Evolutionary conservation across 30 jellyfish, hydroid and myxozoan genomes (phyloP).

Genomic region (Hydra vulgaris): DNA sequence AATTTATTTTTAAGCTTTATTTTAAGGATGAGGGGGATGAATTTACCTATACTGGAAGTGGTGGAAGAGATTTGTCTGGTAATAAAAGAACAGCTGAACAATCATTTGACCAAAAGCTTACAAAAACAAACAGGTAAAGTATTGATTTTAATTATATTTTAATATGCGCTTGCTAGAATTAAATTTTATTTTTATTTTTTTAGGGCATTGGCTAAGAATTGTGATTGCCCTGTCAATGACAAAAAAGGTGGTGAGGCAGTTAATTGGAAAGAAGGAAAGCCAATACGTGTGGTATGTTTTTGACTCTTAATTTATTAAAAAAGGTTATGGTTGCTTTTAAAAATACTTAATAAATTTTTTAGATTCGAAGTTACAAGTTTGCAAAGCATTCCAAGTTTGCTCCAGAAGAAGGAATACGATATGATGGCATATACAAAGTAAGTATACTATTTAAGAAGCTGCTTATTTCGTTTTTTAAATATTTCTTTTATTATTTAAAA

Average conservation of each 20-base stretch:
- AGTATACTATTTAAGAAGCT: no score
- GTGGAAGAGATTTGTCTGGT: conserved; percentile 94
- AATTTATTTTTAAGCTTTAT: no score
- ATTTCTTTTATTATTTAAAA: not conserved
- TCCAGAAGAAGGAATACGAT: conserved; percentile 91
- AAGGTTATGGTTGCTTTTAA: not conserved
- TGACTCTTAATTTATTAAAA: not conserved
- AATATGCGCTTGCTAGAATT: no score
- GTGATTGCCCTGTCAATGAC: conserved; percentile 66
- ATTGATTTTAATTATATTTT: not conserved
- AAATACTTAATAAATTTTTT: not conserved
- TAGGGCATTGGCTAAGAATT: conserved; percentile 92
- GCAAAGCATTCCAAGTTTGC: conserved; percentile 83
- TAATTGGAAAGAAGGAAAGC: conserved; percentile 78
- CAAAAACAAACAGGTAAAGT: conserved; percentile 72
- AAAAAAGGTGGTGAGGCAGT: conserved; percentile 75
- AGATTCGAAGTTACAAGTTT: conserved; percentile 85
- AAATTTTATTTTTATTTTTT: no score
- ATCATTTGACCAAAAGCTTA: conserved; percentile 78
- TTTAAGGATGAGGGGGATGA: conserved; percentile 81
- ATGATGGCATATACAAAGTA: conserved; percentile 92
- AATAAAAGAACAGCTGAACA: conserved; percentile 93
- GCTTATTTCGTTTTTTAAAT: no score
- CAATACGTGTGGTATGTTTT: conserved; percentile 80
- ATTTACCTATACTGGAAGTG: conserved; percentile 89